Percentiles rank a stretch among this genome's conserved stretches.
Conservation (phyloP, 2,888 invertebrate genomes). For the Ecliptopera silaceata region DNA sequence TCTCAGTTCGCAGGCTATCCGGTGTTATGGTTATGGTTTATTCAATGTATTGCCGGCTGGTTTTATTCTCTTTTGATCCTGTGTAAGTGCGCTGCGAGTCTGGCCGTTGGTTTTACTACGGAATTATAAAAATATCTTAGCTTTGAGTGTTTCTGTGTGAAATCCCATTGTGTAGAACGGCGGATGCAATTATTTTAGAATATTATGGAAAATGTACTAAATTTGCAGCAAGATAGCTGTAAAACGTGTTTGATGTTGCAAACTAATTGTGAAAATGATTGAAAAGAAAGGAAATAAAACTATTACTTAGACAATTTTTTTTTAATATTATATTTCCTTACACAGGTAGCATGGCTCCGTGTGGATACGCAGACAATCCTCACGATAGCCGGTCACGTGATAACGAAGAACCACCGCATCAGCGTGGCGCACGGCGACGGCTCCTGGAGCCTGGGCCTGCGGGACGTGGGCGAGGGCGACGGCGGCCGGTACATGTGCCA, state of each 20-base stretch:
- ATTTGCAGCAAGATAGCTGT: neutral
- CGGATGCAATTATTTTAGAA: neutral
- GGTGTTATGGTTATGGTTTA: constrained; percentile 31
- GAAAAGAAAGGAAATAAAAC: too few species aligned
- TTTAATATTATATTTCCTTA: neutral
- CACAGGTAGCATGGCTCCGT: constrained; percentile 93
- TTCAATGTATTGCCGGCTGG: constrained; percentile 30
- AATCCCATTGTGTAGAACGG: constrained; percentile 7
- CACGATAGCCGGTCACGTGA: constrained; percentile 94
- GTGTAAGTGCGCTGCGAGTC: constrained; percentile 22
- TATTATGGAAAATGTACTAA: neutral
- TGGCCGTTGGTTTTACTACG: constrained; percentile 13
- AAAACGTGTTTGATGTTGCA: neutral
- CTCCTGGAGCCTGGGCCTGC: constrained; percentile 91
- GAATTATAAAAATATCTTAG: constrained; percentile 26
- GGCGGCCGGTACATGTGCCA: constrained; percentile 92
- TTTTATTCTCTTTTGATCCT: constrained; percentile 30
- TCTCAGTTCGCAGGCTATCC: constrained; percentile 26
- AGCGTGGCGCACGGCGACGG: constrained; percentile 91
- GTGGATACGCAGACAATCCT: constrained; percentile 95
- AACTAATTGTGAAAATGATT: neutral
- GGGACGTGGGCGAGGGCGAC: constrained; percentile 90
- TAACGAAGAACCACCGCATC: constrained; percentile 94
- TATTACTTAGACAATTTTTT: too few species aligned
- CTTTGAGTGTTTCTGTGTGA: constrained; percentile 16